A percentile compares a stretch with the other conserved stretches of the same genome.
Evolutionary conservation across 1,140 invertebrate genomes (phyloP).

Genomic region (Saccostrea echinata): DNA sequence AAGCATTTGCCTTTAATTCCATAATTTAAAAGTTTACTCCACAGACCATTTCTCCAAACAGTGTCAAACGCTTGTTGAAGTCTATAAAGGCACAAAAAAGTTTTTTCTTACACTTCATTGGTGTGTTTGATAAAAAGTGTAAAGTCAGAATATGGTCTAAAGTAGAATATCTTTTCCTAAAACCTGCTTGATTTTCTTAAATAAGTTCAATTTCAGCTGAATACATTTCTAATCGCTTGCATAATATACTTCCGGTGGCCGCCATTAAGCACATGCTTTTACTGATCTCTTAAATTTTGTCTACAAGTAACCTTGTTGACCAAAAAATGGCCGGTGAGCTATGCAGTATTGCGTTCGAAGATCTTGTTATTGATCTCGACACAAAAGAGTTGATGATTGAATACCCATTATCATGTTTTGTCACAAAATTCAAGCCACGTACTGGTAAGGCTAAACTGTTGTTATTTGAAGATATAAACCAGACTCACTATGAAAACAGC

Average conservation of each 20-base stretch:
- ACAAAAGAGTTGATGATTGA: no score
- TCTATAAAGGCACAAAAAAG: conserved; percentile 39
- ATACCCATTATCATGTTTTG: no score
- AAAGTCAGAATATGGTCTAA: neutral
- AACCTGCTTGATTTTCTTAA: neutral
- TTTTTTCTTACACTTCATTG: neutral
- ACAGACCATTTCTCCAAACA: conserved; percentile 39
- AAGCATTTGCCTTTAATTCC: conserved; percentile 4
- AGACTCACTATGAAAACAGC: no score
- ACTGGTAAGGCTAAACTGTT: no score
- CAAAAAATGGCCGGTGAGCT: no score
- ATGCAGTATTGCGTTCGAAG: no score
- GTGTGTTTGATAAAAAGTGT: neutral
- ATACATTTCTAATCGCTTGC: neutral
- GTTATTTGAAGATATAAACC: no score
- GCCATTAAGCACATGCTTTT: no score
- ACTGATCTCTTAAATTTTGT: no score
- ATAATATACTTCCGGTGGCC: conserved; percentile 40
- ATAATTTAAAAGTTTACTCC: neutral
- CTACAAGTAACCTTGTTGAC: no score
- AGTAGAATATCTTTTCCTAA: neutral
- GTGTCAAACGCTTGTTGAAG: conserved; percentile 46
- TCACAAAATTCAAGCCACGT: no score
- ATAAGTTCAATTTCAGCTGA: neutral
- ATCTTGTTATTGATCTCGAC: no score